Evolutionary conservation across 2,888 invertebrate genomes (phyloP).

Genomic region (Patella ulyssiponensis): DNA sequence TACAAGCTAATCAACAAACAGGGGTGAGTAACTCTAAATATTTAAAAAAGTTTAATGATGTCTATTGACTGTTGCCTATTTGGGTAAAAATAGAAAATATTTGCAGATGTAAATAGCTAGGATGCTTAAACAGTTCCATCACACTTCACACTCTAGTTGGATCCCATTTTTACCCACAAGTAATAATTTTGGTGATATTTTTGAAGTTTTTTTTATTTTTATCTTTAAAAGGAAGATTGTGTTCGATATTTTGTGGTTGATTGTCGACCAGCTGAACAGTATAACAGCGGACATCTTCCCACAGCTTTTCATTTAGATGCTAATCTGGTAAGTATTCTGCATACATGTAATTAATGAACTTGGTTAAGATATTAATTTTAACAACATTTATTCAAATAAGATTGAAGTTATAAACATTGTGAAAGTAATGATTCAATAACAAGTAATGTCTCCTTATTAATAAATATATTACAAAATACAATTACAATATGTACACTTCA

Average conservation of each 20-base stretch:
- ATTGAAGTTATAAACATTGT: too few species aligned
- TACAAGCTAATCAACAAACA: slow-evolving; percentile 76
- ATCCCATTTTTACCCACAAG: not conserved
- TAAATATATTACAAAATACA: too few species aligned
- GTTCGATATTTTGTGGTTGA: slow-evolving; percentile 93
- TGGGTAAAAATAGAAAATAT: too few species aligned
- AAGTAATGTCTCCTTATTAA: too few species aligned
- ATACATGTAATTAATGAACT: too few species aligned
- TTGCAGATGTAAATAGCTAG: too few species aligned
- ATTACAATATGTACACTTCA: too few species aligned
- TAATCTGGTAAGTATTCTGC: slow-evolving; percentile 78
- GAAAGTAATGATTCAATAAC: too few species aligned
- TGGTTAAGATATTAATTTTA: not conserved
- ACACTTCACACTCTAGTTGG: not conserved
- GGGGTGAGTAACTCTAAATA: slow-evolving; percentile 41
- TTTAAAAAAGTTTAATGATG: too few species aligned
- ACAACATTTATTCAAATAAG: not conserved
- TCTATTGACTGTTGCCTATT: too few species aligned
- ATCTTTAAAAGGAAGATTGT: slow-evolving; percentile 56
- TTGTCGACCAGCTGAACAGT: slow-evolving; percentile 96
- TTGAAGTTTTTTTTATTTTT: not conserved
- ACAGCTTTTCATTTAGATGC: slow-evolving; percentile 99
- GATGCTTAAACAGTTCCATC: too few species aligned
- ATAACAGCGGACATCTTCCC: slow-evolving; percentile 95
- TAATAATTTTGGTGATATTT: not conserved